Evolutionary conservation across 1,140 invertebrate species (phyloP), one percentile per base, ranked within the genome.

Genomic region (Ectropis grisescens): DNA sequence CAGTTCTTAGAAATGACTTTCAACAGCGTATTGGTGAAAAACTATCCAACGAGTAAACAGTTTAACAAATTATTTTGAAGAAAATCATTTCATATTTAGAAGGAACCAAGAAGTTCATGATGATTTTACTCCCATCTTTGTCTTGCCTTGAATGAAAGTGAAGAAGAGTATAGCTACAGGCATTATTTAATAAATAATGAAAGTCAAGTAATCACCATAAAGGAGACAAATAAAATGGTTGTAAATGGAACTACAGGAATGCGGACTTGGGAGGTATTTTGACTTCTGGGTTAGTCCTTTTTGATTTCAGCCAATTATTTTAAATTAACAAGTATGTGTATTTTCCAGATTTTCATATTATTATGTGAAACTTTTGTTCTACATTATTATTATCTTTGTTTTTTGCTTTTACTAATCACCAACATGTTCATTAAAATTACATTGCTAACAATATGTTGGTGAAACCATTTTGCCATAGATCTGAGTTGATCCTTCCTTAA

Each of bases 201-300:
- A 5, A 39, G 56, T 24, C 50, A 64, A 37, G 49, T 66, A 12
- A 37, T 75, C 15, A 68, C 54, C 16, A 62, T 76, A 28, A 70
- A 58, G 39, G 69, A 80, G 59, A 75, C 71, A 30, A 72, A 62
- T 16, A 80, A 69, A 33, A 71, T 76, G 58, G 70, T 80, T 49
- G 37, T 75, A 5, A 65, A 76, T 66, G 74, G 71, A 0, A 80
- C 75, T 29, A 80, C 75, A 14, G 75, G 75, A 27, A 56, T 80
- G 45, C 57, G 55, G 24, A 80, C 75, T 38, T 80, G 74, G 74
- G 67, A 80, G 68, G 74, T 76, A 62, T 49, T 12, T 1, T 39
- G 24, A 31, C 22, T 29, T 42, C n/a, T n/a, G n/a, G n/a, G n/a
- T n/a, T n/a, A n/a, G n/a, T n/a, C n/a, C n/a, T n/a, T n/a, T n/a